phyloP scores from a whole-genome alignment of 2,797 vertebrate genomes.

The Austrolebias charrua region DNA sequence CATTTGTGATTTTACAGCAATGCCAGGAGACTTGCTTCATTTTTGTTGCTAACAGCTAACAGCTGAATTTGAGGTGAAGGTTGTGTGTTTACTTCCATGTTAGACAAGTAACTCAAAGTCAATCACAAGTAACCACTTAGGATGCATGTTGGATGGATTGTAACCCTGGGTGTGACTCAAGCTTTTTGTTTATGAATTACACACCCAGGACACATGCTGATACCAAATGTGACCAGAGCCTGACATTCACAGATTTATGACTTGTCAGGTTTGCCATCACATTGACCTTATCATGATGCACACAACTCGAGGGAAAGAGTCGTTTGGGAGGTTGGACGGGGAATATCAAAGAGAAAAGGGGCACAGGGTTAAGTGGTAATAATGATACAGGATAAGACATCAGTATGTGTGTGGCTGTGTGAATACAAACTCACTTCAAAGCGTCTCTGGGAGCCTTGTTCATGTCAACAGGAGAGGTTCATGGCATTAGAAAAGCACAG shows the following conservation, averaged over 20 bases:
- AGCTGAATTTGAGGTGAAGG: no score
- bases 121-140: no score
- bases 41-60: neutral
- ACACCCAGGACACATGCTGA: neutral
- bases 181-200: neutral
- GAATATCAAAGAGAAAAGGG: constrained; percentile 66
- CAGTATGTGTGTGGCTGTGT: constrained; percentile 39
- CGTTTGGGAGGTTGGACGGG: constrained; percentile 63
- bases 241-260: constrained; percentile 4
- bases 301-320: constrained; percentile 27
- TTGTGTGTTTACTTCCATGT: neutral
- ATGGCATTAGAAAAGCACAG: constrained; percentile 43
- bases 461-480: constrained; percentile 65
- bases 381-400: constrained; percentile 72
- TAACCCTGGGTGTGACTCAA: neutral
- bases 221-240: constrained; percentile 12
- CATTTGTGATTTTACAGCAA: neutral
- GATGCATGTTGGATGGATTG: no score
- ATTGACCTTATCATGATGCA: constrained; percentile 31
- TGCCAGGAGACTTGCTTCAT: no score
- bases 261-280: constrained; percentile 9
- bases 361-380: constrained; percentile 77
- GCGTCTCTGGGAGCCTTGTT: constrained; percentile 61
- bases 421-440: constrained; percentile 67
- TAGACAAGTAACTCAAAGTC: no score